Base-by-base conservation (phyloP, 1,140 invertebrate species). In the Drosophila simulans region DNA sequence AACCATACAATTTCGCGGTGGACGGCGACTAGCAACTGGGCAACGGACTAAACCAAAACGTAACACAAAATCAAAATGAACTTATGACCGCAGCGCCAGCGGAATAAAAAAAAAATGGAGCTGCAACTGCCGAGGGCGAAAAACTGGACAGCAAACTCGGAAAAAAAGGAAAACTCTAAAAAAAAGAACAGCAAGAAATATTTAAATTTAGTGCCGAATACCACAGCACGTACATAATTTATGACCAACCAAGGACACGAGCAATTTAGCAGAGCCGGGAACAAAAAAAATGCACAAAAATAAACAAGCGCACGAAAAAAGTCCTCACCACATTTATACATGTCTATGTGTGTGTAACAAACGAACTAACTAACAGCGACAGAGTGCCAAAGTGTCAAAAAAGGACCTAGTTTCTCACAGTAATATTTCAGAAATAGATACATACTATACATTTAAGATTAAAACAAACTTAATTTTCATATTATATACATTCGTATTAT, bases 161-260 rank as follows among this genome's bases (percentile, higher is more conserved):
- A 68, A 55, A 75, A 68, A 59, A 39, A 13, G 64, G 13, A 59
- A 55, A 49, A 73, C 64, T 64, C 46, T 35, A 31, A 60, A 64
- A 54, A 51, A 77, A 71, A 79, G 39, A 74, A 39, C 22, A 43
- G 59, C 40, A 56, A 70, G 55, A 68, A 77, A 89, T 89, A 89
- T 89, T 89, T 89, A 89, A 89, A 89, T 89, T 89, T 89, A 89
- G 84, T 89, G 84, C 84, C 83, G 84, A 89, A 89, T 89, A 89
- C 84, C 84, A 77, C 84, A 89, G 84, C 84, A 89, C 84, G 84
- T 89, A 89, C 84, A 89, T 89, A 89, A 89, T 89, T 89, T 89
- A 89, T 89, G 84, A 80, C 84, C 84, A 66, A 89, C 84, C 84
- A 89, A 89, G 84, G 84, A 89, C 84, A 89, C 84, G 84, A 89